Base-by-base conservation (phyloP, 2,113 vertebrate species). In the Copsychus sechellarum region DNA sequence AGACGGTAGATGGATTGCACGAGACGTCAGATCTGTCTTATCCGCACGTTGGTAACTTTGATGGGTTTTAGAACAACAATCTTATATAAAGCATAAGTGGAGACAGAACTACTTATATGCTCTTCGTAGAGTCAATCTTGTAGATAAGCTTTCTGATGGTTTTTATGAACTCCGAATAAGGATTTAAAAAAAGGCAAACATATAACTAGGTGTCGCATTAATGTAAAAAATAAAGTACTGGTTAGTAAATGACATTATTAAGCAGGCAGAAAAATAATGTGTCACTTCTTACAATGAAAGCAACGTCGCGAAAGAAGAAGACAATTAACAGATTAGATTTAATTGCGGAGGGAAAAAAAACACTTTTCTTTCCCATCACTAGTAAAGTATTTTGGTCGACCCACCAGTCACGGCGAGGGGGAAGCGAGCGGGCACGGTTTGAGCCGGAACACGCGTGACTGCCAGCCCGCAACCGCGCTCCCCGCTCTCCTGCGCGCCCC, bases 161-260 rank as follows among this genome's bases (percentile, higher is more conserved):
- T 90, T 87, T 89, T 56, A 66, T 77, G 53, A 80, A 51, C 83
- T 79, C 88, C 42, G 47, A 93, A 90, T 61, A 93, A 82, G 62
- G 81, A 88, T 51, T 51, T 50, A 2, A 60, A 96, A 96, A 93
- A 97, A 94, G 97, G 78, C 80, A 92, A 97, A 92, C 20, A 20
- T 84, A n/a, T 96, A 96, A 96, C 93, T 92, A 92, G 62, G 86
- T 31, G 93, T 90, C 80, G 47, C 79, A 72, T 91, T 92, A 93
- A 93, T 72, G 85, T 65, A 90, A 96, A 95, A 95, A 92, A 96
- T 88, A 95, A 96, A 92, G 84, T 86, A 94, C 80, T 90, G 78
- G 89, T 92, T 93, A 93, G 90, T 93, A 97, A 97, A 97, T 97
- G 94, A 96, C 92, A 96, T 96, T 96, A 95, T 95, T 92, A 97